These are phyloP conservation scores for Ctenochaetus hawaiiensis DNA, from an alignment of 2,797 vertebrate species.

Conservation along the genomic window DNA sequence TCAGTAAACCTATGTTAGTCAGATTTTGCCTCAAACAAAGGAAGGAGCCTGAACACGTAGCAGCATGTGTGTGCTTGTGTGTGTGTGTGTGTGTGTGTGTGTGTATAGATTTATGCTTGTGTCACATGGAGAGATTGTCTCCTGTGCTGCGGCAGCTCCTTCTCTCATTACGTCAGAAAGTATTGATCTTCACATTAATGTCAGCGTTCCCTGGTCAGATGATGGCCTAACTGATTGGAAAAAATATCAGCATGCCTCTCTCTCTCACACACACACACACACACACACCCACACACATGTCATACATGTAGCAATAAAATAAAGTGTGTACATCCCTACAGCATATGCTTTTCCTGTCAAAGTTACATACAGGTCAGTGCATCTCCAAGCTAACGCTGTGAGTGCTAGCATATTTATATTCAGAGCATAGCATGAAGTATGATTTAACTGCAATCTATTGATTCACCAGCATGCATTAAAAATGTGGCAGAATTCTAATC, in stretches of 20 bases:
- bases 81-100: neutral
- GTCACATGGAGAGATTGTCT: conserved; percentile 9
- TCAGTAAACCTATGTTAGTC: neutral
- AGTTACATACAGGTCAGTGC: neutral
- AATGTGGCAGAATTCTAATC: conserved; percentile 37
- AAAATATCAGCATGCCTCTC: neutral
- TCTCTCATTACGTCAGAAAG: conserved; percentile 36
- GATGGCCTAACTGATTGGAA: neutral
- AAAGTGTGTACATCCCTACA: neutral
- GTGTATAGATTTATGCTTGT: neutral
- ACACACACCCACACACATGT: neutral
- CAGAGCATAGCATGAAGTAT: neutral
- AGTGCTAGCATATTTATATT: conserved; percentile 3
- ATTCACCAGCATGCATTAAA: conserved; percentile 33
- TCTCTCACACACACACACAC: neutral
- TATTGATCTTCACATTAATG: conserved; percentile 66
- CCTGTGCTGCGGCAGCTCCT: conserved; percentile 17
- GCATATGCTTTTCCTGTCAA: neutral
- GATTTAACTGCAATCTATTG: conserved; percentile 18
- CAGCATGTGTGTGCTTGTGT: neutral
- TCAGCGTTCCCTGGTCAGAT: conserved; percentile 23
- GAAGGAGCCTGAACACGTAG: neutral
- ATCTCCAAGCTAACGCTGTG: conserved; percentile 4
- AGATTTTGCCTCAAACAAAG: neutral
- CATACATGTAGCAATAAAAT: neutral